Conservation (phyloP, 2,888 invertebrate genomes). For the Tolmerus cingulatus region DNA sequence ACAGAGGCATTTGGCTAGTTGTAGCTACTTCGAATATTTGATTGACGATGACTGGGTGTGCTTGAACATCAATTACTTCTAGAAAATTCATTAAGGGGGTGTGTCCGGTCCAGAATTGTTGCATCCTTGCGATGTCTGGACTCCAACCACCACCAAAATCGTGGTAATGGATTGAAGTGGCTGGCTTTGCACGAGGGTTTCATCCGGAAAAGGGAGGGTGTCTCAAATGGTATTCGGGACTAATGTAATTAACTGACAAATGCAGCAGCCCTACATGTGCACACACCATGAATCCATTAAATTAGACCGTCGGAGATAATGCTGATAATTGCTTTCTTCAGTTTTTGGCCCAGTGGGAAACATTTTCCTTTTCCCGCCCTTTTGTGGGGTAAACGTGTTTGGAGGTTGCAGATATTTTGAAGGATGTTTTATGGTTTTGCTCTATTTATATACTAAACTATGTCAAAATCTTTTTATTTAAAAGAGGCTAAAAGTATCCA, state of each 20-base stretch:
- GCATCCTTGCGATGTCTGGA: background rate
- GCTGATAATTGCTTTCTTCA: constrained; percentile 15
- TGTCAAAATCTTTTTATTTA: background rate
- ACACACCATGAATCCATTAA: constrained; percentile 21
- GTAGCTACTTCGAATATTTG: background rate
- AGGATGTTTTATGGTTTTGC: background rate
- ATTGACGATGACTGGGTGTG: background rate
- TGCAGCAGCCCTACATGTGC: constrained; percentile 23
- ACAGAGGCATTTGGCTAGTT: background rate
- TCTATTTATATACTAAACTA: background rate
- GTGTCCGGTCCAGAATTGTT: constrained; percentile 39
- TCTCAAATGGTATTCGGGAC: constrained; percentile 2
- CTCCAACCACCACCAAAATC: background rate
- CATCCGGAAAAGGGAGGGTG: background rate
- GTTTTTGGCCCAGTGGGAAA: background rate
- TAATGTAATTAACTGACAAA: constrained; percentile 44
- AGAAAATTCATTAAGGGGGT: constrained; percentile 35
- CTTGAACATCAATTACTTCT: constrained; percentile 37
- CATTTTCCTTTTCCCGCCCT: background rate
- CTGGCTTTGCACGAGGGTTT: background rate
- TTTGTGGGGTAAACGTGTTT: background rate
- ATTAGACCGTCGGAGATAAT: constrained; percentile 6
- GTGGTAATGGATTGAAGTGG: constrained; percentile 26
- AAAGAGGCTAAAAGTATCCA: background rate
- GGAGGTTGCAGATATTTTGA: background rate